These are phyloP conservation scores for Pocillopora damicornis DNA, from an alignment of 64 coral and sea anemone species.

Conservation along the genomic window DNA sequence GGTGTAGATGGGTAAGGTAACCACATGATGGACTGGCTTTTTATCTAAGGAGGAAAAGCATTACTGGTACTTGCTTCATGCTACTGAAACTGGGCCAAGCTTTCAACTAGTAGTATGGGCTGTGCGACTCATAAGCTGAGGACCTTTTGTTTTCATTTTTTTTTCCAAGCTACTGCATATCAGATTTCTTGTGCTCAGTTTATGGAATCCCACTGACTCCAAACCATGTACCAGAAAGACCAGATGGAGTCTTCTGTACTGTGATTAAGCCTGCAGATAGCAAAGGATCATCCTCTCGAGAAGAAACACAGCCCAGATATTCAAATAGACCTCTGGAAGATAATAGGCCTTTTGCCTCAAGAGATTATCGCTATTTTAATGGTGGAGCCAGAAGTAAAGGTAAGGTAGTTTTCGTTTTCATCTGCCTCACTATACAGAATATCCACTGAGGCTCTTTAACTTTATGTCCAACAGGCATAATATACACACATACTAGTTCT, in stretches of 20 bases:
- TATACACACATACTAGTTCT: too few relatives aligned
- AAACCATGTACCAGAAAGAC: constrained; percentile 90
- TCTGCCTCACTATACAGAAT: too few relatives aligned
- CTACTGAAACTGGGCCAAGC: too few relatives aligned
- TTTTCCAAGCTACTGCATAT: constrained; percentile 83
- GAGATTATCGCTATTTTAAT: constrained; percentile 51
- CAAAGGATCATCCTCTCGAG: background rate
- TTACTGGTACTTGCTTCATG: too few relatives aligned
- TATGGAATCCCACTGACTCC: constrained; percentile 68
- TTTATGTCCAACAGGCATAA: too few relatives aligned
- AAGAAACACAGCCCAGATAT: background rate
- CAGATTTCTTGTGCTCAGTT: constrained; percentile 86
- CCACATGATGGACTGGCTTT: too few relatives aligned
- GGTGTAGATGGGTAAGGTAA: too few relatives aligned
- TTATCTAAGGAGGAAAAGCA: too few relatives aligned
- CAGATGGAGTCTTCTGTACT: constrained; percentile 71
- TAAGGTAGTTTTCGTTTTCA: background rate
- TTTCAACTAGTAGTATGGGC: too few relatives aligned
- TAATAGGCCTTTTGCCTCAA: constrained; percentile 24
- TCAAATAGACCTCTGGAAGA: background rate
- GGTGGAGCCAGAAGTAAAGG: background rate
- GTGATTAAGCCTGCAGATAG: constrained; percentile 40
- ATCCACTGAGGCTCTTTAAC: too few relatives aligned
- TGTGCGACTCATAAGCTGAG: too few relatives aligned
- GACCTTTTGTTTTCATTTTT: background rate